Conservation (phyloP, 2,113 vertebrate species). For the Onychostoma macrolepis region DNA sequence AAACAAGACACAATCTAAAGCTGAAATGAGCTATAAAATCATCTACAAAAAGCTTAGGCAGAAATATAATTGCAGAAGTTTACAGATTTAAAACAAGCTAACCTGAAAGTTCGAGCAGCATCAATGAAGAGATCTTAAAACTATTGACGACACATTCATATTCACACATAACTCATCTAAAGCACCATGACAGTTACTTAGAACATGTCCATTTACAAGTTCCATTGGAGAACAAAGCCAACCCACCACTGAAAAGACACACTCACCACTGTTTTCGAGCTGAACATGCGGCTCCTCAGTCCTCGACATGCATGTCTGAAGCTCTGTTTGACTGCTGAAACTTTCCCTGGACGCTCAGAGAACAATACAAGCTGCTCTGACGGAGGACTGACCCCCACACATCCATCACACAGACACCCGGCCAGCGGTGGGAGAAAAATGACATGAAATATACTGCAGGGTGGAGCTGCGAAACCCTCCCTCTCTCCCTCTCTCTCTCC, state of each 20-base stretch:
- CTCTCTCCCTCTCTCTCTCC: constrained; percentile 3
- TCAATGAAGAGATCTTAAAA: not conserved
- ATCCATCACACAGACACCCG: constrained; percentile 47
- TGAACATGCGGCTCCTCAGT: constrained; percentile 18
- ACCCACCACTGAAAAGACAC: constrained; percentile 3
- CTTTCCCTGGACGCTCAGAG: constrained; percentile 45
- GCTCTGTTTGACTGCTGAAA: constrained; percentile 37
- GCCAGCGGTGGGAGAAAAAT: constrained; percentile 39
- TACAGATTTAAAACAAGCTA: not conserved
- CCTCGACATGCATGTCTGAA: not conserved
- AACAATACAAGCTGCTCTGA: constrained; percentile 54
- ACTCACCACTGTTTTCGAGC: constrained; percentile 52
- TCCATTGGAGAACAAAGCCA: not conserved
- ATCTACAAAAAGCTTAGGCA: not conserved
- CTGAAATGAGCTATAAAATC: not conserved
- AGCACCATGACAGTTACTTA: not conserved
- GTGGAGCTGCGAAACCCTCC: constrained; percentile 29
- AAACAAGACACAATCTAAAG: not conserved
- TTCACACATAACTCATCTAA: not conserved
- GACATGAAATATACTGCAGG: constrained; percentile 43
- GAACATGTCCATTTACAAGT: not conserved
- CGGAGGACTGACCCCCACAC: constrained; percentile 22
- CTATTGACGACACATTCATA: not conserved
- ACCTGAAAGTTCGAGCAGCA: not conserved
- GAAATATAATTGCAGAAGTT: not conserved